Base-by-base conservation (phyloP, 2,888 invertebrate species). In the Polia nebulosa region DNA sequence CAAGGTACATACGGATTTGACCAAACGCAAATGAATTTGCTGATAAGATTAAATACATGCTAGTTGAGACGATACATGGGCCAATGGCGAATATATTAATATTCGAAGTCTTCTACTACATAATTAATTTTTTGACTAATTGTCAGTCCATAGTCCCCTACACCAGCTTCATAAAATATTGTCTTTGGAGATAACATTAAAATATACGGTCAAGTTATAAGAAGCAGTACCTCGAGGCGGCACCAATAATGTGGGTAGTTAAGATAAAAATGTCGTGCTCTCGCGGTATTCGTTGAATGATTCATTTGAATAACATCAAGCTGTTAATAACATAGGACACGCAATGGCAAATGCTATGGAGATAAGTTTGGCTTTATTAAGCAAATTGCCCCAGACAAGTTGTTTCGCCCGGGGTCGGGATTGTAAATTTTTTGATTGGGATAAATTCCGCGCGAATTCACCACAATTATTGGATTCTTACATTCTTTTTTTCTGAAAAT, bases 291-390 rank as follows among this genome's bases (percentile, higher is more conserved):
- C 79, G 70, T 68, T 77, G 84, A 88, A 86, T 88, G 84, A 83
- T 76, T 79, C 69, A 84, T 87, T 82, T 80, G 84, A 86, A 86
- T 85, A 84, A 79, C 82, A 86, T 85, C 63, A 60, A 75, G 63
- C 80, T 72, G 86, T 70, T 85, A 90, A 89, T 90, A 85, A 86
- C 85, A 83, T 87, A 72, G 86, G 75, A 83, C 93, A 94, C 90
- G 94, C 94, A 86, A 92, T 85, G 86, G 79, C 78, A 83, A 85
- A 88, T 85, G 71, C 66, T 86, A 84, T 88, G 87, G 85, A 87
- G 87, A 90, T 89, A 83, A 85, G 80, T 80, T 64, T 68, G 73
- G 66, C 69, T 83, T 86, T 85, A 85, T 88, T 85, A 87, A 53
- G 88, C 87, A 90, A 91, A 91, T 91, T 90, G 86, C 85, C 74